A percentile compares a stretch with the other conserved stretches of the same genome.
Conservation (phyloP, 2,797 vertebrate species). For the Lates japonicus region DNA sequence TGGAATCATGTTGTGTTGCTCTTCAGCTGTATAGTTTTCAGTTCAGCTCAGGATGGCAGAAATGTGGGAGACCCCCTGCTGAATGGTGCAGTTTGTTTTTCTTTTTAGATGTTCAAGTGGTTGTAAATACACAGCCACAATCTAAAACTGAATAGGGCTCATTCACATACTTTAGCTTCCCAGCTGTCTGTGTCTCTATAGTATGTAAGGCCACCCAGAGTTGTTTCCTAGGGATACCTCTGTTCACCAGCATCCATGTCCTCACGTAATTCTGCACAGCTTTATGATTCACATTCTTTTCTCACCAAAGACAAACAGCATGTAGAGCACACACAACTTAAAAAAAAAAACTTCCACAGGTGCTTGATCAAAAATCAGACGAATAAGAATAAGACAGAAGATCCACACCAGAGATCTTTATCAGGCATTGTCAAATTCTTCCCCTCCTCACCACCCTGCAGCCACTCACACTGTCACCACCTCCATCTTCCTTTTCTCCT, state of each 20-base stretch:
- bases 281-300: conserved; percentile 47
- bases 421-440: no score
- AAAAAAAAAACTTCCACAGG: no score
- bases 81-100: conserved; percentile 27
- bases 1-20: background rate
- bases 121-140: conserved; percentile 37
- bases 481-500: conserved; percentile 6
- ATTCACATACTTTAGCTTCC: conserved; percentile 35
- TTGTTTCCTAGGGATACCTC: conserved; percentile 59
- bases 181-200: conserved; percentile 14
- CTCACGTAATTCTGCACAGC: conserved; percentile 28
- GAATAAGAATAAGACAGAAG: no score
- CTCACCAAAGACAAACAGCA: no score
- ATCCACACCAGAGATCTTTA: no score
- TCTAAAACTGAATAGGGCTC: conserved; percentile 41
- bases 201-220: conserved; percentile 48
- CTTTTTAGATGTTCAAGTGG: conserved; percentile 25
- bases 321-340: no score
- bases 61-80: background rate
- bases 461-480: conserved; percentile 26
- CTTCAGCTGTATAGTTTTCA: background rate
- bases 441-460: background rate
- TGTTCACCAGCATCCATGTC: conserved; percentile 43
- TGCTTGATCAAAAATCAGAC: no score
- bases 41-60: conserved; percentile 6